Base-by-base conservation (phyloP, 23 tunicate species). In the Phallusia fumigata region DNA sequence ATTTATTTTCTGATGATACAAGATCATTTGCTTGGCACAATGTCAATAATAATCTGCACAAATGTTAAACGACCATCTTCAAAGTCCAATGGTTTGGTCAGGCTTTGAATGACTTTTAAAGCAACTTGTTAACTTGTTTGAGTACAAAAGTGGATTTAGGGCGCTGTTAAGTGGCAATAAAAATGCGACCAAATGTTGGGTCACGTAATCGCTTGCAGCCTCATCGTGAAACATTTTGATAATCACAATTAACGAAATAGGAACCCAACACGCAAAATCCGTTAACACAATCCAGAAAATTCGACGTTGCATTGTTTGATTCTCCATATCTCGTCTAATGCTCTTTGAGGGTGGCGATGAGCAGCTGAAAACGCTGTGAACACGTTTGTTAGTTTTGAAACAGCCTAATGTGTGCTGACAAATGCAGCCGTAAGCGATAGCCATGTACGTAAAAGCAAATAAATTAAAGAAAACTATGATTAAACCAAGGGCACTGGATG, bases 261-360 rank as follows among this genome's bases (percentile, higher is more conserved):
- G 77, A 3, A 74, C 45, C 77, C 77, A 74, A 30, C 77, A 74
- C 3, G 77, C 77, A 6, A 74, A 74, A 34, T 74, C 45, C 77
- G 77, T 74, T 11, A 74, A 33, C 8, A 74, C 77, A 33, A 74
- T 19, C n/a, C 28, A 19, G n/a, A 35, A 33, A 19, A 74, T 74
- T 30, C 77, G 77, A 11, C 77, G 77, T 30, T 58, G 69, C 69
- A 58, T 58, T 13, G 16, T 24, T 58, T 58, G 26, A 58, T 58
- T 58, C 13, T 58, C 69, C 1, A 21, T 22, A 6, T 58, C 69
- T 58, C 69, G 69, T 22, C 2, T 58, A 24, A 6, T 58, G 69
- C 28, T 24, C 13, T 58, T 24, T 21, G 69, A 58, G 2, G 69
- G 13, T 40, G 47, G 5, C 47, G 5, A 3, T n/a, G n/a, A n/a